Evolutionary conservation across 1,140 invertebrate species (phyloP), one percentile per base, ranked within the genome.

Genomic region (Charaxes varanes): DNA sequence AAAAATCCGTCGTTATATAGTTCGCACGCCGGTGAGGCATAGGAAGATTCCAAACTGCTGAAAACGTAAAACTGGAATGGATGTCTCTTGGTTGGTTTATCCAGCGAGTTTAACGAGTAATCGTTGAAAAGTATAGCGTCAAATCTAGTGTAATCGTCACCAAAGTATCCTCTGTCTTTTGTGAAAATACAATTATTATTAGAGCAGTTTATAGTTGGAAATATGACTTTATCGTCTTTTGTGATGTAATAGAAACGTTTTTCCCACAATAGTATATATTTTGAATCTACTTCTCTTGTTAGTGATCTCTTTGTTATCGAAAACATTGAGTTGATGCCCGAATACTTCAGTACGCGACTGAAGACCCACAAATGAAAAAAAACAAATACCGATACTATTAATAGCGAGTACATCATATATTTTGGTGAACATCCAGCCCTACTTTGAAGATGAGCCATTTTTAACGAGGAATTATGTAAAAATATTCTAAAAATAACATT

Each of bases 51-150:
- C 4, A 63, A 41, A 2, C 57, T 59, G 8, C 51, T 44, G 30
- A 80, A 86, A 6, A 86, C 60, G 55, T 85, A 85, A 10, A 68
- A 41, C 41, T 85, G 83, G 13, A 10, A 30, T 4, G 19, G 6
- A 2, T 38, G 27, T 28, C 46, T 34, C 19, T 42, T 41, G 5
- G 8, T 23, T 31, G 64, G 67, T 30, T 41, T 53, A 1, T 49
- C 7, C 14, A 36, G 32, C 2, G 35, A 36, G 12, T 26, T 33
- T 6, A 61, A 44, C 10, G 41, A 31, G 6, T 31, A 31, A 19
- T 62, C 57, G 34, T 63, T 48, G 40, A 80, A 84, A 12, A 81
- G 6, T 43, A 43, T 15, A 30, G 41, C 32, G 21, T 43, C 33
- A 21, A 37, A 36, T 3, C 50, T 41, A 17, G 53, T 50, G n/a